Percentiles rank a stretch among this genome's conserved stretches.
phyloP scores from a whole-genome alignment of 2,113 vertebrate species.

The Orthonyx spaldingii region DNA sequence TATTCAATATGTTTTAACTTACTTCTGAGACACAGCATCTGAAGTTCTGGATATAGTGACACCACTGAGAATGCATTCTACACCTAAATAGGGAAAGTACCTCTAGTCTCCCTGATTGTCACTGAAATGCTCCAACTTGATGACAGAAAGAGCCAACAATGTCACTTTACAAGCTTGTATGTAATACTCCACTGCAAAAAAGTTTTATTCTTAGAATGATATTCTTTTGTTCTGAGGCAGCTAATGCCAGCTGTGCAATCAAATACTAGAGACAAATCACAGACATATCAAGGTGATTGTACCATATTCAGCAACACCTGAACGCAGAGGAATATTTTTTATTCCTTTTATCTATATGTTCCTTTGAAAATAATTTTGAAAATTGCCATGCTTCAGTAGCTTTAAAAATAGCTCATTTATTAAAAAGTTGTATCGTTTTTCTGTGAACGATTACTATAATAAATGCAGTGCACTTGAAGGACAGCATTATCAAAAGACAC shows the following conservation, averaged over 20 bases:
- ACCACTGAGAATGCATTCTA: neutral
- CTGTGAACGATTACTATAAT: neutral
- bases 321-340: neutral
- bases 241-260: neutral
- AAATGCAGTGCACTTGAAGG: neutral
- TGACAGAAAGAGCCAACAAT: neutral
- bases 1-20: neutral
- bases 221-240: neutral
- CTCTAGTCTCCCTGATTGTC: neutral
- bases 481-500: neutral
- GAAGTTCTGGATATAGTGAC: neutral
- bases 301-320: neutral
- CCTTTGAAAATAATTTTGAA: neutral
- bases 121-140: neutral
- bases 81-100: neutral
- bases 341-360: neutral
- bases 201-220: neutral
- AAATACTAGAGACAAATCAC: neutral
- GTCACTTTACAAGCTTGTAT: neutral
- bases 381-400: neutral
- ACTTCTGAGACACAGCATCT: neutral
- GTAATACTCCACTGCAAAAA: neutral
- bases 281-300: neutral
- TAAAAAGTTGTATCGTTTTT: neutral
- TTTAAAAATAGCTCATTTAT: constrained; percentile 14